Base-by-base conservation (phyloP, 1,140 invertebrate species). In the Lepidotrigona ventralis region DNA sequence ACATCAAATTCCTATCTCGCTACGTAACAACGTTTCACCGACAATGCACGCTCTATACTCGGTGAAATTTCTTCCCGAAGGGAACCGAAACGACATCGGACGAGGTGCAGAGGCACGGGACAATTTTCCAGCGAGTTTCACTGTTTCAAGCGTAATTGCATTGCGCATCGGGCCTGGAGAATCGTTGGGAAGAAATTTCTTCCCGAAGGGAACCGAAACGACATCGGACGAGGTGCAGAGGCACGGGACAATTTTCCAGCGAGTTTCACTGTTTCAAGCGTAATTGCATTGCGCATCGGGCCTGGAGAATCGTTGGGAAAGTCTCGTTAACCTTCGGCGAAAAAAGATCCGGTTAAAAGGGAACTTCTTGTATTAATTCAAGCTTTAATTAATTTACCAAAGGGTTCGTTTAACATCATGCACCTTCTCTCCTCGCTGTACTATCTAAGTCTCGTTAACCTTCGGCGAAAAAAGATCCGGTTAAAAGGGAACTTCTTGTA, bases 81-180 rank as follows among this genome's bases (percentile, higher is more conserved):
- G 33, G 53, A 39, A 56, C 60, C 60, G 15, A 81, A 81, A 81
- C n/a, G n/a, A 26, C 19, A 8, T 2, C 29, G 56, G 51, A 63
- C 46, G 29, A 64, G 11, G 14, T 33, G 39, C 39, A 72, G n/a
- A 56, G 23, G 15, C 26, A 21, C 1, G 23, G 23, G 11, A 54
- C 70, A 81, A 81, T 81, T 75, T 53, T 75, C 60, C 19, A 53
- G 58, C 58, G 58, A 60, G 58, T n/a, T 60, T n/a, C 23, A 11
- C 51, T 26, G 60, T 68, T 81, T 66, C 60, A 19, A 51, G 14
- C 64, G 60, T 74, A 81, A 81, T 81, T 81, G 71, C 60, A 75
- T 75, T 54, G 46, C 29, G 29, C 39, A 39, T 19, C n/a, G 21
- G 21, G 58, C 12, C 39, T 15, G 15, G n/a, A n/a, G 46, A 53